Percentiles rank a stretch among this genome's conserved stretches.
phyloP scores from a whole-genome alignment of 2,888 invertebrate genomes.

The Machimus atricapillus region DNA sequence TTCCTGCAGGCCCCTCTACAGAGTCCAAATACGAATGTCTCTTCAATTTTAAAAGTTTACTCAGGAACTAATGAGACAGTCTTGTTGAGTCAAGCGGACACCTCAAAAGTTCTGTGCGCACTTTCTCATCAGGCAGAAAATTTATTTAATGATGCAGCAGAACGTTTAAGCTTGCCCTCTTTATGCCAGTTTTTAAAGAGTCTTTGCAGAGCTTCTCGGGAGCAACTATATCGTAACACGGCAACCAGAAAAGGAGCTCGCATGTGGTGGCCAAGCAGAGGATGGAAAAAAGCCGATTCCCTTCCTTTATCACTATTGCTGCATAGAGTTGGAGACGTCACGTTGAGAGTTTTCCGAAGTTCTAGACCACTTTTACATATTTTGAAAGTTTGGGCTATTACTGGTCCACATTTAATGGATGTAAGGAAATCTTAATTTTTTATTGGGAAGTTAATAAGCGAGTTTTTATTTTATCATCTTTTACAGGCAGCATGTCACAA shows the following conservation, averaged over 20 bases:
- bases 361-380: slow-evolving; percentile 89
- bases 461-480: slow-evolving; percentile 19
- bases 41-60: slow-evolving; percentile 61
- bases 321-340: slow-evolving; percentile 86
- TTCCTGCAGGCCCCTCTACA: slow-evolving; percentile 78
- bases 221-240: slow-evolving; percentile 67
- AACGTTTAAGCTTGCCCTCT: slow-evolving; percentile 84
- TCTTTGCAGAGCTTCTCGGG: slow-evolving; percentile 85
- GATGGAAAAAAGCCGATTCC: slow-evolving; percentile 62
- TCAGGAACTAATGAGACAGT: slow-evolving; percentile 63
- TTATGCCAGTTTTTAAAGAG: slow-evolving; percentile 82
- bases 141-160: slow-evolving; percentile 87
- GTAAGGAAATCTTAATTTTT: slow-evolving; percentile 60
- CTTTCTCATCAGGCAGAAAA: slow-evolving; percentile 90
- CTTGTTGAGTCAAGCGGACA: slow-evolving; percentile 77
- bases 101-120: slow-evolving; percentile 88
- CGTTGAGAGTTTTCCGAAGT: slow-evolving; percentile 84
- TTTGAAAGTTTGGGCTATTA: slow-evolving; percentile 91
- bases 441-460: neutral
- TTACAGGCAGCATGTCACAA: slow-evolving; percentile 87
- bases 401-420: slow-evolving; percentile 94
- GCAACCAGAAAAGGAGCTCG: slow-evolving; percentile 62
- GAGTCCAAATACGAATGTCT: slow-evolving; percentile 65
- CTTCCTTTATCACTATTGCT: slow-evolving; percentile 70
- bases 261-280: slow-evolving; percentile 62